phyloP scores from a whole-genome alignment of 2,888 invertebrate species.

The Trisateles emortualis region DNA sequence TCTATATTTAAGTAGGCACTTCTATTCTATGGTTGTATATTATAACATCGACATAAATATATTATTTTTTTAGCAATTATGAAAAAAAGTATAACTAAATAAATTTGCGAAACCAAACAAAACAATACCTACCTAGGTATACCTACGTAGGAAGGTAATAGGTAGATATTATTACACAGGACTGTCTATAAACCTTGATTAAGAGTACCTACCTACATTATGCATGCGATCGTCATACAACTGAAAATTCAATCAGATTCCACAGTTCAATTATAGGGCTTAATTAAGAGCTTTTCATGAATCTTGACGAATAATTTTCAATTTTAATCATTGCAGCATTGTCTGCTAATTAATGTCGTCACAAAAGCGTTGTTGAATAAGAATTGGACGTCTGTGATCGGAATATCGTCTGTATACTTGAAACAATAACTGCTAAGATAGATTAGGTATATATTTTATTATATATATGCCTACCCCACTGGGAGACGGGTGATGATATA shows the following conservation, averaged over 20 bases:
- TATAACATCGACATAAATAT: too few species aligned
- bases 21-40: too few species aligned
- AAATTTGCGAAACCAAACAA: too few species aligned
- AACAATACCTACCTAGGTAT: too few species aligned
- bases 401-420: conserved; percentile 43
- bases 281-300: conserved; percentile 50
- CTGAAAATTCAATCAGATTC: conserved; percentile 31
- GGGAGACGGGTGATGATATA: too few species aligned
- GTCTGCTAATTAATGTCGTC: conserved; percentile 56
- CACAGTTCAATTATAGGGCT: conserved; percentile 30
- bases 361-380: conserved; percentile 41
- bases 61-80: too few species aligned
- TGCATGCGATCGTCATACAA: conserved; percentile 16
- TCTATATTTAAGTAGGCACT: too few species aligned
- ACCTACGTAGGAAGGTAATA: too few species aligned
- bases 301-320: conserved; percentile 50
- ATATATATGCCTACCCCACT: too few species aligned
- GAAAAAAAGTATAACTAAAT: too few species aligned
- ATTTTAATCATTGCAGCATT: conserved; percentile 57
- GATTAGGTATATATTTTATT: too few species aligned
- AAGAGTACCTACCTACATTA: not conserved
- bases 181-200: not conserved
- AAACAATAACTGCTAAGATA: conserved; percentile 34
- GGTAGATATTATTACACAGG: too few species aligned
- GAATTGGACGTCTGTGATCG: conserved; percentile 52